Percentiles rank a stretch among this genome's conserved stretches.
phyloP scores from a whole-genome alignment of 2,113 vertebrate genomes.

The Lutjanus erythropterus region DNA sequence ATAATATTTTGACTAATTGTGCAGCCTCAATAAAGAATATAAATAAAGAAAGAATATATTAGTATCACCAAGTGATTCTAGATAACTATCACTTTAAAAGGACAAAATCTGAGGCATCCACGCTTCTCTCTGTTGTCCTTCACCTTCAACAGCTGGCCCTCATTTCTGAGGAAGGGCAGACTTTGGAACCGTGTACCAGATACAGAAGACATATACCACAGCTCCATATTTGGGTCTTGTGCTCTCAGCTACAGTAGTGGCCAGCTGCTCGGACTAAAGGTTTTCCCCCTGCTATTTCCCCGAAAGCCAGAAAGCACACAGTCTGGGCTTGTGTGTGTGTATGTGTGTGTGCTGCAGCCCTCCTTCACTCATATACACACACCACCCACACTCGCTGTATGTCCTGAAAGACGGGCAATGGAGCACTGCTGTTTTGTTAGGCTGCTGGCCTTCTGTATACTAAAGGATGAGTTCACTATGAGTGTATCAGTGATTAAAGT shows the following conservation, averaged over 20 bases:
- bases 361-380: slow-evolving; percentile 64
- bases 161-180: slow-evolving; percentile 57
- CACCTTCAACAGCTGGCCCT: slow-evolving; percentile 68
- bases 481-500: slow-evolving; percentile 60
- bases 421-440: slow-evolving; percentile 64
- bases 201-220: slow-evolving; percentile 67
- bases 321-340: slow-evolving; percentile 43
- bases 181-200: slow-evolving; percentile 70
- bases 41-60: not conserved
- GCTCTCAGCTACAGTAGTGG: slow-evolving; percentile 66
- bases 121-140: slow-evolving; percentile 44
- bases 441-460: slow-evolving; percentile 60
- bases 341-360: slow-evolving; percentile 41
- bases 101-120: slow-evolving; percentile 28
- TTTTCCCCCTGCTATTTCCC: slow-evolving; percentile 64
- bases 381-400: slow-evolving; percentile 63
- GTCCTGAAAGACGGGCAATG: slow-evolving; percentile 52
- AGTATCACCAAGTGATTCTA: not conserved
- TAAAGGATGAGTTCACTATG: slow-evolving; percentile 66
- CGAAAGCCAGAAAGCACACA: slow-evolving; percentile 66
- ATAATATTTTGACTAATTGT: too few relatives aligned
- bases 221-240: slow-evolving; percentile 79
- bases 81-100: slow-evolving; percentile 38
- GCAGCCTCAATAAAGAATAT: too few relatives aligned
- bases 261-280: slow-evolving; percentile 75